Percentiles rank a stretch among this genome's conserved stretches.
phyloP scores from a whole-genome alignment of 2,888 invertebrate species.

The Hypercompe scribonia region DNA sequence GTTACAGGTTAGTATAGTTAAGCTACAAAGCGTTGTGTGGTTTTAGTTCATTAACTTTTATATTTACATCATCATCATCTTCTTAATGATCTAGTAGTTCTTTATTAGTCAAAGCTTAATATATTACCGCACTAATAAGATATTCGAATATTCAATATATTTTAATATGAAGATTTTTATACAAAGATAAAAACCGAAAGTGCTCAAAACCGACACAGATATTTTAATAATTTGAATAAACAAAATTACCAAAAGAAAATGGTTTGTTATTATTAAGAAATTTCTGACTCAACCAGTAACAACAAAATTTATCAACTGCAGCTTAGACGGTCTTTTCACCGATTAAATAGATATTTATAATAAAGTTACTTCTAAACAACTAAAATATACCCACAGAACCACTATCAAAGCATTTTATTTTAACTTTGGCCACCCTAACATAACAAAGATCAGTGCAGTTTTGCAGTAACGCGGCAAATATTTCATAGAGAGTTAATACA shows the following conservation, averaged over 20 bases:
- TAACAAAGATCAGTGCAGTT: slow-evolving; percentile 75
- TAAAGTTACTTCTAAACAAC: background rate
- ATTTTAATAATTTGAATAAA: background rate
- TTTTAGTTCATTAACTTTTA: background rate
- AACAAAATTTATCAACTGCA: background rate
- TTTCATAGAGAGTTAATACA: slow-evolving; percentile 78
- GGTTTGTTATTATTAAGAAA: background rate
- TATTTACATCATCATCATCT: background rate
- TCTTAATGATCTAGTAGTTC: too few relatives aligned
- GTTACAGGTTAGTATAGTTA: background rate
- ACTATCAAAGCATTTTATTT: slow-evolving; percentile 58
- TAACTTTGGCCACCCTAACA: slow-evolving; percentile 78
- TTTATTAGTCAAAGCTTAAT: background rate
- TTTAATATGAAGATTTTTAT: too few relatives aligned
- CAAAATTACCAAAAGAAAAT: background rate
- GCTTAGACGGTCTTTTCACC: background rate
- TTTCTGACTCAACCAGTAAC: background rate
- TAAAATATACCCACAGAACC: slow-evolving; percentile 15
- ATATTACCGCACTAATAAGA: background rate
- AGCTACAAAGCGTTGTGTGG: background rate
- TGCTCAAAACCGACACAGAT: background rate
- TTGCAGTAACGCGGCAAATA: slow-evolving; percentile 77
- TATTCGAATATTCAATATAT: background rate
- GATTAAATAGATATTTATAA: background rate
- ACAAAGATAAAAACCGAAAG: background rate